Conservation (phyloP, 2,113 vertebrate species). For the Oceanites oceanicus region DNA sequence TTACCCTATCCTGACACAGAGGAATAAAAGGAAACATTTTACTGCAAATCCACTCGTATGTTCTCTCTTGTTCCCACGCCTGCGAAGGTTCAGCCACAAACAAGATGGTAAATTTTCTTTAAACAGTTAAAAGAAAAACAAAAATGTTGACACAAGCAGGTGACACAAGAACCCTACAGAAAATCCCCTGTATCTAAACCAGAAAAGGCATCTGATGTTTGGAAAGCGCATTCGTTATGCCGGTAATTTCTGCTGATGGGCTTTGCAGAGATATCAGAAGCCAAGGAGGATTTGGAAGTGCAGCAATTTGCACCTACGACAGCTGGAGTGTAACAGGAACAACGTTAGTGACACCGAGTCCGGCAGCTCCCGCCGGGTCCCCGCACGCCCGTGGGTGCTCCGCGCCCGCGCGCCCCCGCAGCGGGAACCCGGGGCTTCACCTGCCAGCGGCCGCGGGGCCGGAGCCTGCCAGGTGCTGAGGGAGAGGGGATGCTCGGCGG, state of each 20-base stretch:
- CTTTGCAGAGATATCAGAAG: background rate
- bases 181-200: background rate
- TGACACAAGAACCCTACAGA: background rate
- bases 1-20: background rate
- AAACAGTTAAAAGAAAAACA: background rate
- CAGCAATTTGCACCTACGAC: background rate
- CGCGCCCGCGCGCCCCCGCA: rapidly evolving
- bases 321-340: background rate
- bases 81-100: background rate
- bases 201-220: background rate
- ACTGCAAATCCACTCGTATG: background rate
- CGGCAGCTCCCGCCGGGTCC: background rate
- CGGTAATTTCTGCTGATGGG: background rate
- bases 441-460: rapidly evolving
- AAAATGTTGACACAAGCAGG: background rate
- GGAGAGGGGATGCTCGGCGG: background rate
- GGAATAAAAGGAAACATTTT: background rate
- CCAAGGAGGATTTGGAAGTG: background rate
- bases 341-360: background rate
- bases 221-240: background rate
- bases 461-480: background rate
- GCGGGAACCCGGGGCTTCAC: too few relatives aligned
- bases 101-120: background rate
- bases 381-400: rapidly evolving
- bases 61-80: background rate